Percentiles rank a stretch among this genome's conserved stretches.
Conservation (phyloP, 1,140 invertebrate species). For the Microplitis mediator region DNA sequence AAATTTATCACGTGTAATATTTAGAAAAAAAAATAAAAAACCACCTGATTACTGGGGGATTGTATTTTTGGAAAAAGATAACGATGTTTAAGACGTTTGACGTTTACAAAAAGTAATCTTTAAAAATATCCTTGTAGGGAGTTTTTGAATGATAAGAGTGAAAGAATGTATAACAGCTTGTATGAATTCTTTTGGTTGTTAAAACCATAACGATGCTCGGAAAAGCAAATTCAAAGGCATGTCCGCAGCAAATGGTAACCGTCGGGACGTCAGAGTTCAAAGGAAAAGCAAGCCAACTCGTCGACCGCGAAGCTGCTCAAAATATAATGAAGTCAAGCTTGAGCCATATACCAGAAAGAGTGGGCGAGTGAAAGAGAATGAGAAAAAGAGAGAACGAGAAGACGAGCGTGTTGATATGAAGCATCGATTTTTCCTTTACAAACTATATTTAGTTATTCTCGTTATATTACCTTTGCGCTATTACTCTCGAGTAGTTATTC, state of each 20-base stretch:
- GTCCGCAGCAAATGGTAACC: conserved; percentile 25
- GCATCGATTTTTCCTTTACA: conserved; percentile 11
- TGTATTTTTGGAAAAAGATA: neutral
- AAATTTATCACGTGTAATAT: no score
- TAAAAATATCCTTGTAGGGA: no score
- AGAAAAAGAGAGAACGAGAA: neutral
- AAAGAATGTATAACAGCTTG: neutral
- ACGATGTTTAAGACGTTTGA: no score
- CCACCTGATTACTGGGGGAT: no score
- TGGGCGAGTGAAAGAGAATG: no score
- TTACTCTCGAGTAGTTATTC: neutral
- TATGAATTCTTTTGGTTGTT: conserved; percentile 22
- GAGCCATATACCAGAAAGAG: neutral
- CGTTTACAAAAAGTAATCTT: no score
- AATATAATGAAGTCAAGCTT: conserved; percentile 29
- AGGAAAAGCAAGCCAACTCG: conserved; percentile 10
- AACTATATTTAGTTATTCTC: conserved; percentile 10
- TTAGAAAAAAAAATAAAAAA: no score
- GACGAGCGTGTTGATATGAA: neutral
- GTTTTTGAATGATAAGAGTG: no score
- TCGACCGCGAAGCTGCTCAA: conserved; percentile 19
- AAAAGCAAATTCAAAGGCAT: conserved; percentile 25
- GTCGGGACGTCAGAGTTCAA: conserved; percentile 23
- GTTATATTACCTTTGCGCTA: neutral
- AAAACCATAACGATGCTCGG: conserved; percentile 26